Evolutionary conservation across 2,888 invertebrate species (phyloP), one percentile per base, ranked within the genome.

Genomic region (Temnothorax unifasciatus): DNA sequence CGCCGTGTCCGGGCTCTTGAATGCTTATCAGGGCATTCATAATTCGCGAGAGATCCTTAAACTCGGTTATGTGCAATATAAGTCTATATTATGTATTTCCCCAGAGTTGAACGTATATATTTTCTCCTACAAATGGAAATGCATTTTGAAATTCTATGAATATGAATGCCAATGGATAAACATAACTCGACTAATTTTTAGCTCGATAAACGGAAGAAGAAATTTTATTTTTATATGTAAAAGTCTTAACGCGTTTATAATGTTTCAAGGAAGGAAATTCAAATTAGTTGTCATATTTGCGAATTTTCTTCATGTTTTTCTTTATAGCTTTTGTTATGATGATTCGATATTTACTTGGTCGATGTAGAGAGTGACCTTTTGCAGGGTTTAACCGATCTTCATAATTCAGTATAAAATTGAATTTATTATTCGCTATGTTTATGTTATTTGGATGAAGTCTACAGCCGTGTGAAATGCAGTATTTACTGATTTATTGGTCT

Each of bases 1-100:
- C 54, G 64, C 64, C 34, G 52, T 52, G 76, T 44, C n/a, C 64
- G 15, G 38, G 64, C 82, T 50, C 38, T 29, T 52, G 71, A 44
- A 69, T 79, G 57, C 57, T 79, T 79, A 59, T 50, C 73, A 73
- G 79, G 47, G 57, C 44, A 77, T 71, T 79, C 71, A 71, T 79
- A 71, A 81, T 73, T 57, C 25, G 77, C 29, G 54, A 57, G 38
- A 77, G 44, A 21, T 34, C 38, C 38, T 54, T 29, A 68, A 59
- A 59, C 44, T n/a, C n/a, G 44, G n/a, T 8, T 8, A 0, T 18
- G 38, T 38, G n/a, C 34, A n/a, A 11, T 41, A 13, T n/a, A 52
- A 21, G 13, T 44, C 18, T 66, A 8, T 18, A 11, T 29, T 29
- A 29, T 29, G 29, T 29, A 29, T 52, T 52, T 66, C 13, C n/a